Evolutionary conservation across 1,140 invertebrate species (phyloP).

Genomic region (Drosophila grimshawi): DNA sequence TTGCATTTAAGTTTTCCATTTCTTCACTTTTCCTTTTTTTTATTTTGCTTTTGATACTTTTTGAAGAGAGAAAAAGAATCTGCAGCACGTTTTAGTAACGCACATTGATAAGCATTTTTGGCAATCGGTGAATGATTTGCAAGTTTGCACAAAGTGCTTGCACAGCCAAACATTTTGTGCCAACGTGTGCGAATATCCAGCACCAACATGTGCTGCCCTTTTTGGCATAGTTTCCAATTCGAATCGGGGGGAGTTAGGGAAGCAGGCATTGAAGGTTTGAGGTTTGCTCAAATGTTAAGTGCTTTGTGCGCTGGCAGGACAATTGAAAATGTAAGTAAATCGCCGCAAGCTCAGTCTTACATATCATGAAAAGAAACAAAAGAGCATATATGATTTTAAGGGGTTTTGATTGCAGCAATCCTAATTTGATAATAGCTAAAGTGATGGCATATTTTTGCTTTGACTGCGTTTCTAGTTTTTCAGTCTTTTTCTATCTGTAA

Average conservation of each 20-base stretch:
- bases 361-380: constrained; percentile 8
- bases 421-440: constrained; percentile 27
- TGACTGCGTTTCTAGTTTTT: constrained; percentile 12
- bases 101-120: constrained; percentile 81
- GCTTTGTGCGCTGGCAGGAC: neutral
- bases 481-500: constrained; percentile 3
- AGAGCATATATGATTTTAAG: constrained; percentile 5
- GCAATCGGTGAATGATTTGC: constrained; percentile 78
- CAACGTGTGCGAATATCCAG: constrained; percentile 55
- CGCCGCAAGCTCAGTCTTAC: constrained; percentile 28
- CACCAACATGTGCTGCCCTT: constrained; percentile 31
- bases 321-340: neutral
- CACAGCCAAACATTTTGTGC: constrained; percentile 60
- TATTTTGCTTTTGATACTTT: neutral
- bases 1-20: constrained; percentile 37
- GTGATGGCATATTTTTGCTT: constrained; percentile 15
- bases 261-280: neutral
- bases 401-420: neutral
- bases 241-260: too few relatives aligned
- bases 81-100: constrained; percentile 76
- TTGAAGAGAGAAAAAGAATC: constrained; percentile 11
- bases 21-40: neutral
- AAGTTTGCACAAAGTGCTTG: constrained; percentile 73
- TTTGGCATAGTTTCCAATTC: constrained; percentile 45
- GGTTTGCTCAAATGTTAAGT: neutral